Conservation (phyloP, 2,797 vertebrate species). For the Tarsius wallacei region DNA sequence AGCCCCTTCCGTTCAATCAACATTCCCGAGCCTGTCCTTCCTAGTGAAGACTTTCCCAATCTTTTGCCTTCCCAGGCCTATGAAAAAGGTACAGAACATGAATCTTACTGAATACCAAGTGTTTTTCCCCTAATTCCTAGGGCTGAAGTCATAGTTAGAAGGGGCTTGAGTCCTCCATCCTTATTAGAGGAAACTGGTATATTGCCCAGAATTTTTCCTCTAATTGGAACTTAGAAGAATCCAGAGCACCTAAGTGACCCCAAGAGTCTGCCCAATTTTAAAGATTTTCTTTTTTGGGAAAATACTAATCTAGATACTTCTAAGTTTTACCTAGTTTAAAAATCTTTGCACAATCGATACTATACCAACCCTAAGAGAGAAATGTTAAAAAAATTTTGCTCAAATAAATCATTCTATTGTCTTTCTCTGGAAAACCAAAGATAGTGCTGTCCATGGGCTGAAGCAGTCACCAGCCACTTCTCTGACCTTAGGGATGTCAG, state of each 20-base stretch:
- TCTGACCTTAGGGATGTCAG: not conserved
- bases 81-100: conserved; percentile 92
- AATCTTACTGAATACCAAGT: not conserved
- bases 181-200: not conserved
- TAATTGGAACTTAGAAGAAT: conserved; percentile 42
- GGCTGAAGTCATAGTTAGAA: not conserved
- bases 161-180: not conserved
- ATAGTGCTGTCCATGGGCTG: not conserved
- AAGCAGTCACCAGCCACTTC: not conserved
- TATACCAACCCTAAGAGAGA: not conserved
- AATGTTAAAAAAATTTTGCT: not conserved
- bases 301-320: conserved; percentile 49
- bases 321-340: conserved; percentile 53
- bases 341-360: not conserved
- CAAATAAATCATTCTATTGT: conserved; percentile 20
- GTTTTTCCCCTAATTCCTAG: not conserved
- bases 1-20: conserved; percentile 92
- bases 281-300: conserved; percentile 19
- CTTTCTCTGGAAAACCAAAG: not conserved
- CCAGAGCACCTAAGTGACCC: not conserved
- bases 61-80: conserved; percentile 92
- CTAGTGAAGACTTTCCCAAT: conserved; percentile 95
- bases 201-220: not conserved
- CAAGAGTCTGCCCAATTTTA: conserved; percentile 7
- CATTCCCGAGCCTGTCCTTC: conserved; percentile 93